These are phyloP conservation scores for Dysidea cf. avara DNA, from an alignment of 37 sponge, comb jelly and placozoan species.

Conservation along the genomic window DNA sequence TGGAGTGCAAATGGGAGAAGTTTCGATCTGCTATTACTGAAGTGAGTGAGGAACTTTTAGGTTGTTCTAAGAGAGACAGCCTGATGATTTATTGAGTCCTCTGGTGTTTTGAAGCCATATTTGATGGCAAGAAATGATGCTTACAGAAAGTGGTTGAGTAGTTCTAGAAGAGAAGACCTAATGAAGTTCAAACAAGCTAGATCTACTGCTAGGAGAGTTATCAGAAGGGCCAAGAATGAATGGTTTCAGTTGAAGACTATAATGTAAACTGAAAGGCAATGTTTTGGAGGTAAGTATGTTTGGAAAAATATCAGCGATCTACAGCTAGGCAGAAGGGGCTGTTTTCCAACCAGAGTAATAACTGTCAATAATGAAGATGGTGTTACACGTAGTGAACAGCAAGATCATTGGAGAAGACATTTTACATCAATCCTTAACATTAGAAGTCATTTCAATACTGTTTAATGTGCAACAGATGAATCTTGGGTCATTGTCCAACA, in stretches of 20 bases:
- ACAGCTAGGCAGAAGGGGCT: not conserved
- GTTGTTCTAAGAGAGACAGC: not conserved
- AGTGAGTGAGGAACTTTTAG: not conserved
- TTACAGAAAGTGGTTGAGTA: not conserved
- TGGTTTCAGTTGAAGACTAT: not conserved
- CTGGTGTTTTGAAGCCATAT: not conserved
- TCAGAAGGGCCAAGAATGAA: not conserved
- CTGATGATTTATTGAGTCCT: conserved; percentile 21
- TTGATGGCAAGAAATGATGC: not conserved
- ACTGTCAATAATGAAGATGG: too few relatives aligned
- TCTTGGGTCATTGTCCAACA: too few relatives aligned
- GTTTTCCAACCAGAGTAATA: not conserved
- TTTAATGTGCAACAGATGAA: too few relatives aligned
- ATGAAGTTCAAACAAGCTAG: not conserved
- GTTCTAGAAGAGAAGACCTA: not conserved
- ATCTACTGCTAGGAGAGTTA: not conserved
- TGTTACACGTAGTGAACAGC: too few relatives aligned
- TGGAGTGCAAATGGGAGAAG: not conserved
- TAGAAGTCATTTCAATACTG: too few relatives aligned
- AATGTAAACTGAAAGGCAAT: too few relatives aligned
- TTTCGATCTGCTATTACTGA: not conserved
- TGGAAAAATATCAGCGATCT: too few relatives aligned
- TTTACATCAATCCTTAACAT: too few relatives aligned
- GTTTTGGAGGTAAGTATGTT: not conserved
- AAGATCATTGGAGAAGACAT: too few relatives aligned